These are phyloP conservation scores for Hirtodrosophila trivittata DNA, from an alignment of 2,888 invertebrate species.

Conservation along the genomic window DNA sequence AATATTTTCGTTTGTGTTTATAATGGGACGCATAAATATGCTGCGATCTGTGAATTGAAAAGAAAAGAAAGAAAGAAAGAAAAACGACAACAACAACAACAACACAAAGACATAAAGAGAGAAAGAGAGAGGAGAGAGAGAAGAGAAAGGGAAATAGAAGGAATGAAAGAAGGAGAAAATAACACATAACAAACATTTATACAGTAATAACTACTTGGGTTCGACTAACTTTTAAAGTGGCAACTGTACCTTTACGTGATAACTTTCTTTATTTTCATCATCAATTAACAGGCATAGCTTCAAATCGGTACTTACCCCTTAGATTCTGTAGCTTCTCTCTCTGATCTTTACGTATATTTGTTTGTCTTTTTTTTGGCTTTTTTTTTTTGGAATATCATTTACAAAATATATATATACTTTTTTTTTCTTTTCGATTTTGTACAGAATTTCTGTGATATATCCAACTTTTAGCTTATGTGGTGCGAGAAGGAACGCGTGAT, in stretches of 20 bases:
- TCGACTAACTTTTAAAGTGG: slow-evolving; percentile 25
- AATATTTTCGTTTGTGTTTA: slow-evolving; percentile 81
- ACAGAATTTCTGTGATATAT: slow-evolving; percentile 46
- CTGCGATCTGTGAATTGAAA: slow-evolving; percentile 79
- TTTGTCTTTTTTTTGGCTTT: slow-evolving; percentile 11
- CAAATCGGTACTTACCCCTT: slow-evolving; percentile 60
- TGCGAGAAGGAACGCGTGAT: slow-evolving; percentile 72
- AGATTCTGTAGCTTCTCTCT: slow-evolving; percentile 20
- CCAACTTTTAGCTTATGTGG: slow-evolving; percentile 77
- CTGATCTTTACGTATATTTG: slow-evolving; percentile 25
- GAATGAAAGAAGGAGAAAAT: slow-evolving; percentile 39
- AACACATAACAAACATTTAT: slow-evolving; percentile 51
- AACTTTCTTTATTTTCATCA: too few species aligned
- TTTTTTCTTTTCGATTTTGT: slow-evolving; percentile 31
- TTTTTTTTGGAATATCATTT: slow-evolving; percentile 61
- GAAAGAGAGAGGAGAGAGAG: slow-evolving; percentile 28
- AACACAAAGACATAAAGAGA: slow-evolving; percentile 49
- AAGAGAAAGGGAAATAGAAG: slow-evolving; percentile 32
- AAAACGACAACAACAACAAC: slow-evolving; percentile 15
- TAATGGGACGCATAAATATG: slow-evolving; percentile 81
- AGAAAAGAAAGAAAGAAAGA: slow-evolving; percentile 44
- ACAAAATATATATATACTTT: slow-evolving; percentile 66
- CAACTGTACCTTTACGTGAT: slow-evolving; percentile 59
- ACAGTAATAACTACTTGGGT: slow-evolving; percentile 5
- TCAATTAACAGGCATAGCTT: slow-evolving; percentile 33